These are phyloP conservation scores for Scaptomyza flava DNA, from an alignment of 2,888 invertebrate species.

Conservation along the genomic window DNA sequence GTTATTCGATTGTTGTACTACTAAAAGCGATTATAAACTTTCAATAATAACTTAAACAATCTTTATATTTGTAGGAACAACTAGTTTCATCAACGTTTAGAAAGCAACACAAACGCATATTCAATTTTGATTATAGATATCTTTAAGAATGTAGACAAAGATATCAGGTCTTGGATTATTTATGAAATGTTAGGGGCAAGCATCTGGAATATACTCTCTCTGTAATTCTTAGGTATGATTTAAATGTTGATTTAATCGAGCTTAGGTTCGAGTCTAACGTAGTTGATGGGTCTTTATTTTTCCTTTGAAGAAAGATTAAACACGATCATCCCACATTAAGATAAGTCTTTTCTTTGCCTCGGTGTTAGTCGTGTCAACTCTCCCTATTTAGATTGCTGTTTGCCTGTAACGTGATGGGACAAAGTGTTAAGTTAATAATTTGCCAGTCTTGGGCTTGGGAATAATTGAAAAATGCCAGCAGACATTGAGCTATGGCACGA, in stretches of 20 bases:
- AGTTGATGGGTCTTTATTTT: neutral
- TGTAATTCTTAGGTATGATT: too few relatives aligned
- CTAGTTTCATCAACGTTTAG: too few relatives aligned
- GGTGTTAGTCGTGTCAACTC: neutral
- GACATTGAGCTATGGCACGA: slow-evolving; percentile 69
- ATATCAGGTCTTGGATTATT: too few relatives aligned
- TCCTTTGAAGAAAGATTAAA: neutral
- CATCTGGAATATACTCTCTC: too few relatives aligned
- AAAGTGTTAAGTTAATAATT: slow-evolving; percentile 75
- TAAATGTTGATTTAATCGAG: neutral
- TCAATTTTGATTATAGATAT: too few relatives aligned
- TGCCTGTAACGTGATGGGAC: slow-evolving; percentile 35
- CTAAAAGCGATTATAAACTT: too few relatives aligned
- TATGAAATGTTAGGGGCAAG: too few relatives aligned
- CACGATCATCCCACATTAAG: neutral
- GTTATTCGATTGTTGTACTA: too few relatives aligned
- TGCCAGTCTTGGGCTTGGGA: slow-evolving; percentile 37
- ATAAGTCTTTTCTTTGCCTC: neutral
- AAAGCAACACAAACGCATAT: too few relatives aligned
- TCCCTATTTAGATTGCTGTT: slow-evolving; percentile 6
- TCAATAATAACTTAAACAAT: too few relatives aligned
- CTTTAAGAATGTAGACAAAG: too few relatives aligned
- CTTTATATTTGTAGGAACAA: too few relatives aligned
- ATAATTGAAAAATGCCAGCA: slow-evolving; percentile 75
- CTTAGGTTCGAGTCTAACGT: neutral